These are phyloP conservation scores for Psittacula derbiana DNA, from an alignment of 2,797 vertebrate species.

Conservation along the genomic window DNA sequence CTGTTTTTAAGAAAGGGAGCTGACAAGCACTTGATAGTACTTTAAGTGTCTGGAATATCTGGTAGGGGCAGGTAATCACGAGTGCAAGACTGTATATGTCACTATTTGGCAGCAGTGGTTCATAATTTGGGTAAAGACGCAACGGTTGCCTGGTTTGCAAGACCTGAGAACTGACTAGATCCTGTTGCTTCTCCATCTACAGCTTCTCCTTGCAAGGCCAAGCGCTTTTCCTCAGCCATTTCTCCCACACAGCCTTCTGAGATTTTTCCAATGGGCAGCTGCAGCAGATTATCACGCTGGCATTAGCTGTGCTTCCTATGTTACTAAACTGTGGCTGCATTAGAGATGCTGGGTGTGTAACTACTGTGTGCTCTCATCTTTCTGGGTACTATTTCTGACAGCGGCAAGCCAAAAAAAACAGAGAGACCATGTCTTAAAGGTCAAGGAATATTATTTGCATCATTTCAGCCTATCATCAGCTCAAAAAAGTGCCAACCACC, in stretches of 20 bases:
- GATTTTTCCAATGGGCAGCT: background rate
- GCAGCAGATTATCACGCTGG: background rate
- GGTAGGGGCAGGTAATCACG: background rate
- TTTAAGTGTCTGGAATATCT: background rate
- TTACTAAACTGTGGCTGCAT: background rate
- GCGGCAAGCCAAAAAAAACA: background rate
- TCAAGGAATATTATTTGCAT: constrained; percentile 4
- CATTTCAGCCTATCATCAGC: constrained; percentile 4
- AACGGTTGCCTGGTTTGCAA: background rate
- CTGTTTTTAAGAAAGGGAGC: background rate
- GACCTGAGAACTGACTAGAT: background rate
- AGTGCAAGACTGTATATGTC: background rate
- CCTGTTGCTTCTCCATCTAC: background rate
- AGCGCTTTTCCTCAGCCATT: background rate
- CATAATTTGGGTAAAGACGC: background rate
- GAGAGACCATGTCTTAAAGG: background rate
- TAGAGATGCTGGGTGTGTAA: background rate
- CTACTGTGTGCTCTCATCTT: background rate
- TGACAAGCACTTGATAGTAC: background rate
- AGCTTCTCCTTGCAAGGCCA: background rate
- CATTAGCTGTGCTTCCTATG: background rate
- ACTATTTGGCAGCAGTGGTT: background rate
- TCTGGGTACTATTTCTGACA: background rate
- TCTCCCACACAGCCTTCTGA: background rate
- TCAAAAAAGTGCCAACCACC: background rate